A percentile compares a stretch with the other conserved stretches of the same genome.
Conservation (phyloP, 2,113 vertebrate genomes). For the Micromys minutus region DNA sequence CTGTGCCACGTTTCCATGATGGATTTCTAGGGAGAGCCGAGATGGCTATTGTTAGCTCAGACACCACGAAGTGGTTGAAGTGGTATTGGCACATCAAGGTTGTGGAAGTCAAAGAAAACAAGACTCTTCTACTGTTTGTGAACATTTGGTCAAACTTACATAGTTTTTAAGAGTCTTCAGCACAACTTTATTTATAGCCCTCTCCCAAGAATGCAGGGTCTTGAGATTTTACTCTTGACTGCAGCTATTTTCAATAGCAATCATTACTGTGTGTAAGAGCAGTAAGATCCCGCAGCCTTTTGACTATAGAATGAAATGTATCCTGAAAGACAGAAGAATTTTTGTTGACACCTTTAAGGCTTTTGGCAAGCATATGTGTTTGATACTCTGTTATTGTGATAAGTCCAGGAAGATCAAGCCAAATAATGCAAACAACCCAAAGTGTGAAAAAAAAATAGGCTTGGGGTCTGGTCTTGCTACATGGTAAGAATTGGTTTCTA, state of each 20-base stretch:
- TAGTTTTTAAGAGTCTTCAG: slow-evolving; percentile 54
- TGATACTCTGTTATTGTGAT: slow-evolving; percentile 97
- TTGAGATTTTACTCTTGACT: slow-evolving; percentile 31
- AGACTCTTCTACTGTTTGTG: slow-evolving; percentile 53
- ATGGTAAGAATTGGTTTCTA: slow-evolving; percentile 98
- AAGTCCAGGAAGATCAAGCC: slow-evolving; percentile 99
- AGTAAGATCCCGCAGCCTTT: slow-evolving; percentile 99
- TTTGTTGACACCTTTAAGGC: slow-evolving; percentile 99
- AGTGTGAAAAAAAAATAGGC: slow-evolving; percentile 96
- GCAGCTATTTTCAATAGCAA: slow-evolving; percentile 51
- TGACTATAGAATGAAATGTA: slow-evolving; percentile 97
- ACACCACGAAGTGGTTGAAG: too few relatives aligned
- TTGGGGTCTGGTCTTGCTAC: slow-evolving; percentile 94
- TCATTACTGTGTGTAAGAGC: slow-evolving; percentile 95
- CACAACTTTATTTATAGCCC: slow-evolving; percentile 68
- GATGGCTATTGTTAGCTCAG: too few relatives aligned
- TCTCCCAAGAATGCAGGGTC: slow-evolving; percentile 45
- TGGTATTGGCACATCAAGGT: too few relatives aligned
- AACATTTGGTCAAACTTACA: slow-evolving; percentile 60
- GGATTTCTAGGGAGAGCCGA: too few relatives aligned
- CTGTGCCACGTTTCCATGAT: too few relatives aligned
- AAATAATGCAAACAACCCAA: slow-evolving; percentile 97
- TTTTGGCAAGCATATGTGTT: slow-evolving; percentile 99
- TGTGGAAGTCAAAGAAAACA: background rate
- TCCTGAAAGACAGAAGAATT: slow-evolving; percentile 96